Conservation (phyloP, 37 sponge, comb jelly and placozoan genomes). For the Tethya wilhelma region DNA sequence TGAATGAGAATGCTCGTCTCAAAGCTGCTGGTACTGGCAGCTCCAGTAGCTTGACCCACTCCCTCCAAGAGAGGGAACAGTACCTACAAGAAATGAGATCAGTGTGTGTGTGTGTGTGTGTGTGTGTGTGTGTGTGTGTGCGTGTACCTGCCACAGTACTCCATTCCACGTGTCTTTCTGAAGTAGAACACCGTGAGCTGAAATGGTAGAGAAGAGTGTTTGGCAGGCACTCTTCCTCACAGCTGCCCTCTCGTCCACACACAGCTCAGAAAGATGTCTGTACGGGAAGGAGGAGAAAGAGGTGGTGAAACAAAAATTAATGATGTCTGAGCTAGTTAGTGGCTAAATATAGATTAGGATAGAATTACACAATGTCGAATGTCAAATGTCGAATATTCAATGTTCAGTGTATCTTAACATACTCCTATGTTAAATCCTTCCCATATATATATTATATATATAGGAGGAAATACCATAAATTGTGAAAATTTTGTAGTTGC, state of each 20-base stretch:
- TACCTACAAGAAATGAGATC: slow-evolving; percentile 50
- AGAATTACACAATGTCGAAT: background rate
- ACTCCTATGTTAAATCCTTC: too few relatives aligned
- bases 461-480: too few relatives aligned
- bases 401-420: too few relatives aligned
- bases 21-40: slow-evolving; percentile 77
- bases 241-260: slow-evolving; percentile 89
- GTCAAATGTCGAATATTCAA: too few relatives aligned
- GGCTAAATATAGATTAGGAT: background rate
- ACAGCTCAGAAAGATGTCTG: slow-evolving; percentile 78
- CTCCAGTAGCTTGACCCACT: slow-evolving; percentile 58
- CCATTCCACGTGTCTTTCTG: slow-evolving; percentile 75
- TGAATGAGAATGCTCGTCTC: slow-evolving; percentile 85
- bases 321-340: background rate
- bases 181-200: slow-evolving; percentile 88
- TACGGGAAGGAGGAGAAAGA: background rate
- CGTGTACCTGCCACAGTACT: slow-evolving; percentile 96
- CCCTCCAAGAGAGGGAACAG: slow-evolving; percentile 87
- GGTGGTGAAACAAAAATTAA: background rate
- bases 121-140: background rate
- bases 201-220: slow-evolving; percentile 95
- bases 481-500: too few relatives aligned
- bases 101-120: background rate
- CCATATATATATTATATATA: too few relatives aligned
- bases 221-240: slow-evolving; percentile 96